Evolutionary conservation across 2,888 invertebrate species (phyloP), one percentile per base, ranked within the genome.

Genomic region (Megastigmus dorsalis): DNA sequence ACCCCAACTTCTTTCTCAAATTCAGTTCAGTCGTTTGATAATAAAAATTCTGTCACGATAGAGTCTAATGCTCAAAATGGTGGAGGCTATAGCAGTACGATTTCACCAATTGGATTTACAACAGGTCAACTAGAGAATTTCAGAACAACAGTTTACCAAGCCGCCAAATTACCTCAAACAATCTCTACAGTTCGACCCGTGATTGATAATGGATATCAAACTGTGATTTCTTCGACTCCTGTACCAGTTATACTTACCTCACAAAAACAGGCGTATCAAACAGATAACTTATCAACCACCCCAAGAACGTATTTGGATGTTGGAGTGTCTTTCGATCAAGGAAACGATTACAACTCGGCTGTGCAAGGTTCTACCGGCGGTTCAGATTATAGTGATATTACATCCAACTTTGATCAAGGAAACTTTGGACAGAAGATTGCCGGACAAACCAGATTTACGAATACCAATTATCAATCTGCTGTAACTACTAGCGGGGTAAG

Each of bases 101-200:
- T 70, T 0, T 38, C 77, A 2, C 82, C 86, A 0, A 73, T 81
- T n/a, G 77, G 72, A 33, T 85, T 80, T 33, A 84, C 85, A 1
- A 83, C 82, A 26, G 80, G 80, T 30, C 79, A 82, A 3, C 26
- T 82, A 0, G 82, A 84, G 10, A 79, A 77, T 66, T 86, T 82
- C 59, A 80, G 78, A 62, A 81, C 84, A 0, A 84, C 84, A 3
- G 59, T 77, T 2, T 83, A 79, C 57, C 78, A 82, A 71, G 82
- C 83, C 0, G 80, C 80, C 3, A 81, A 79, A 63, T 43, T 83
- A 28, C 83, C 85, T 2, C 71, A 74, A 36, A 23, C 72, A 1
- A 55, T 81, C 5, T 81, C 85, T 0, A 84, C 84, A 0, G 79
- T 81, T 23, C 80, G 76, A 15, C 85, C 86, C n/a, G 72, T 80